Base-by-base conservation (phyloP, 2,797 vertebrate genomes). In the Betta splendens region DNA sequence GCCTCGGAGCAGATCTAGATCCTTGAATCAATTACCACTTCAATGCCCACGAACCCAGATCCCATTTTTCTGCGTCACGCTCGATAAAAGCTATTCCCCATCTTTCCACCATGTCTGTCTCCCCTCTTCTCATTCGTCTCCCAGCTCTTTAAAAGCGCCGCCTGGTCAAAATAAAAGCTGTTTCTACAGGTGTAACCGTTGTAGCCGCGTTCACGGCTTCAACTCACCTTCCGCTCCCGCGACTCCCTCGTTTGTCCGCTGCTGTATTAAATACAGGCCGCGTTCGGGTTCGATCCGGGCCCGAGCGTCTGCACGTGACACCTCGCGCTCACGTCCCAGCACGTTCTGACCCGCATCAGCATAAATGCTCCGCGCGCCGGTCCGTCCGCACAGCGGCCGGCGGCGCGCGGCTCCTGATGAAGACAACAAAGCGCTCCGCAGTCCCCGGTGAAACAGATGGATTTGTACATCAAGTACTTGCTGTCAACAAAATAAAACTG, bases 11-110 rank as follows among this genome's bases (percentile, higher is more conserved):
- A 75, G 73, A 73, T 66, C 62, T 31, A 61, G 73, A 81, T 69
- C 79, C 75, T 72, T 76, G 80, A 91, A 89, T 91, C 87, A 88
- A 90, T 93, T 91, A 88, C 77, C 72, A 49, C 67, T 81, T 76
- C 58, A 74, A 56, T 77, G 60, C 72, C 78, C 71, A 78, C 77
- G 80, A 80, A 79, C 75, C 75, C 76, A 81, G 77, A 85, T 84
- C 81, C 84, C 77, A 87, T 91, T 91, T 91, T 83, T 89, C 64
- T 45, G 72, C 75, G 79, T 90, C 89, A 85, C 68, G 66, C 85
- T 91, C 75, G 72, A 90, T 92, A 86, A 91, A 89, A 70, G 67
- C 81, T 79, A 81, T 88, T 85, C 79, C 66, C 81, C 47, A 68
- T 79, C 72, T 74, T 66, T 64, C 74, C 45, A 37, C 46, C 20